Conservation (phyloP, 2,113 vertebrate genomes). For the Zosterops japonicus region DNA sequence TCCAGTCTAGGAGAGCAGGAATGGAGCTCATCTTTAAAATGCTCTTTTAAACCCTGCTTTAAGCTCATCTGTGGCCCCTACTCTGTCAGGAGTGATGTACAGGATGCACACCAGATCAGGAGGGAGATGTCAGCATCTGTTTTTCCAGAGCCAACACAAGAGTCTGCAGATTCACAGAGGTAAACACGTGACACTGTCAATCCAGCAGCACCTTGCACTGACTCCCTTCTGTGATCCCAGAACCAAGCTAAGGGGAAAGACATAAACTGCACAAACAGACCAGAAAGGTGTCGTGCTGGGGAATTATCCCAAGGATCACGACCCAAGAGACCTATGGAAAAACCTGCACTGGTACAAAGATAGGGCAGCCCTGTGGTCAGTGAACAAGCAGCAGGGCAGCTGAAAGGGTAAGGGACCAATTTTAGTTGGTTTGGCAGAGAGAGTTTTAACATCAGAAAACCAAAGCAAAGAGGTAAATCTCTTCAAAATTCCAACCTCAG, state of each 20-base stretch:
- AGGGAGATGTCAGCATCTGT: neutral
- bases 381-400: neutral
- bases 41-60: neutral
- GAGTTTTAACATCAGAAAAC: neutral
- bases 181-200: neutral
- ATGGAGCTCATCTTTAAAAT: neutral
- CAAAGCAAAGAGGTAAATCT: neutral
- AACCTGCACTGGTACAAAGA: neutral
- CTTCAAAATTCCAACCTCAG: neutral
- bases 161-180: neutral
- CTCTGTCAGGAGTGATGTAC: rapidly evolving
- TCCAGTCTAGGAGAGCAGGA: neutral
- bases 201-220: neutral
- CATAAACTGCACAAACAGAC: neutral
- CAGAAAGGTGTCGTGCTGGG: rapidly evolving
- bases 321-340: neutral
- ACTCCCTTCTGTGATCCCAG: neutral
- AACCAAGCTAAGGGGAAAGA: neutral
- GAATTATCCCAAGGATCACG: neutral
- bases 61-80: rapidly evolving
- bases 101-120: neutral
- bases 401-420: neutral
- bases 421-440: neutral
- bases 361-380: neutral
- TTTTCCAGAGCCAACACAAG: neutral